Base-by-base conservation (phyloP, 2,113 vertebrate species). In the Lates calcarifer region DNA sequence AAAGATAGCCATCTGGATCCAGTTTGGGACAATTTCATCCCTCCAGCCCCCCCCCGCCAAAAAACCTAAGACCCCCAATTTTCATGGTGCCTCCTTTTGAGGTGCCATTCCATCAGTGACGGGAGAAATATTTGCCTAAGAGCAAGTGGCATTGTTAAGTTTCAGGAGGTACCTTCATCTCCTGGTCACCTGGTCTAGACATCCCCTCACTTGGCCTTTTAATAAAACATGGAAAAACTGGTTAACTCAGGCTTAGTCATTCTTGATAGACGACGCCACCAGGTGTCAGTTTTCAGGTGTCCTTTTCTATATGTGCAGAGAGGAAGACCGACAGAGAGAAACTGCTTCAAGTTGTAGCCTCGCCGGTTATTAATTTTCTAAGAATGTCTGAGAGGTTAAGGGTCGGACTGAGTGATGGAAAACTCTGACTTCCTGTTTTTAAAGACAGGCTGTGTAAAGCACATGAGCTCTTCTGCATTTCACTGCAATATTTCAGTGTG, bases 261-360 rank as follows among this genome's bases (percentile, higher is more conserved):
- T 78, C 15, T 14, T 43, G 49, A 67, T 70, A 41, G 22, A 65
- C 14, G 17, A 17, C 5, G 0, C 41, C 35, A 63, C 29, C 45
- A 56, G 35, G n/a, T 47, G 26, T 63, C 57, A 22, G 45, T 60
- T 71, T 58, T 62, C 26, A n/a, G 33, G 53, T 51, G 33, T 53
- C 15, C 1, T 3, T 56, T 60, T 31, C 10, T 20, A 31, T 58
- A 7, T 28, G 35, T 62, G 58, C 47, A 71, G 26, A 47, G 68
- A 49, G 49, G 69, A n/a, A 39, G 74, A 53, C 14, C 5, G 18
- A 29, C 14, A 35, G 33, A 76, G 56, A 84, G 6, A 96, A 89
- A 96, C 95, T 73, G 92, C 88, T 96, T 94, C 94, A 95, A 88
- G 93, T 93, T 95, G 94, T 93, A 89, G 57, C 64, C 26, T 83